phyloP scores from a whole-genome alignment of 53 echinoderm and acorn worm genomes.

The Temnopleurus reevesii region DNA sequence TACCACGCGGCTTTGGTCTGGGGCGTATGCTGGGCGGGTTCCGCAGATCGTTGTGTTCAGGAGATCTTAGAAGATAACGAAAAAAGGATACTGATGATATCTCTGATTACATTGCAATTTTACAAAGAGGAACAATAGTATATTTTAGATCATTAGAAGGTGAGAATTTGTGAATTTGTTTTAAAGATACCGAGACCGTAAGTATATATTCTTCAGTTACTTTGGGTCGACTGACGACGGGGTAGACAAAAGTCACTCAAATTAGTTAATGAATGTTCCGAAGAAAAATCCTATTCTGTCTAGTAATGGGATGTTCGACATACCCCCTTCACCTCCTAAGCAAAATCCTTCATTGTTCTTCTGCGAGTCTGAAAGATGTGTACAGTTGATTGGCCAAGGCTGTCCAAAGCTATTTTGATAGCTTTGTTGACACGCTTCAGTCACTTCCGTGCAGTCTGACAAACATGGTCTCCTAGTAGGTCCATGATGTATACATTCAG shows the following conservation, averaged over 20 bases:
- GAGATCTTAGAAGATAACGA: background rate
- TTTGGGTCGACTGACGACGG: too few species aligned
- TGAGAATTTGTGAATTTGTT: too few species aligned
- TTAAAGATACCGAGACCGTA: too few species aligned
- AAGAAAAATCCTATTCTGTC: too few species aligned
- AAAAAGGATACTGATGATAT: too few species aligned
- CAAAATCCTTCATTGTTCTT: background rate
- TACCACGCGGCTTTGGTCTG: background rate
- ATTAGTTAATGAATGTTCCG: too few species aligned
- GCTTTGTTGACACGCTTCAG: background rate
- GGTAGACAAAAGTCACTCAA: too few species aligned
- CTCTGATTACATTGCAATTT: too few species aligned
- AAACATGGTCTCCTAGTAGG: conserved; percentile 11
- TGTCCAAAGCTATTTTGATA: background rate
- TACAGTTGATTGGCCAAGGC: conserved; percentile 14
- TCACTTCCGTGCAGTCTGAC: background rate
- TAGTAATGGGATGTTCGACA: background rate
- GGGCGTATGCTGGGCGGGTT: conserved; percentile 42
- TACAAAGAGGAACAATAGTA: too few species aligned
- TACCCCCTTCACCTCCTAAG: background rate
- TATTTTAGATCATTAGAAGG: too few species aligned
- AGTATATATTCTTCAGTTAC: too few species aligned
- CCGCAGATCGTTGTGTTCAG: conserved; percentile 41
- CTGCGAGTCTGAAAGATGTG: background rate
- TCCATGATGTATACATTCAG: conserved; percentile 41